Conservation (phyloP, 2,113 vertebrate species). For the Mormyrus lacerda region DNA sequence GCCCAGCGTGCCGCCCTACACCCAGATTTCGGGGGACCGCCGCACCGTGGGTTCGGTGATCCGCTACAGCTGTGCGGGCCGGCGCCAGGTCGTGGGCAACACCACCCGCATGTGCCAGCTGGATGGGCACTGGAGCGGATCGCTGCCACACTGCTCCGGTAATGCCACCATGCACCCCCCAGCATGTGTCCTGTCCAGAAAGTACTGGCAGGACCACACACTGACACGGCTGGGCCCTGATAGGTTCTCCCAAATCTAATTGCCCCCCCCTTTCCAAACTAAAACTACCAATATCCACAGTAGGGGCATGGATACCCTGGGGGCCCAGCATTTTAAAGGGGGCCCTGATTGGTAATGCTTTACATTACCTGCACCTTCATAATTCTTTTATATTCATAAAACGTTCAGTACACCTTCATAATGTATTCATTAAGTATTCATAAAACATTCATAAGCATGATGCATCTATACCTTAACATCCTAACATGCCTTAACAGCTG, state of each 20-base stretch:
- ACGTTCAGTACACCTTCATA: no score
- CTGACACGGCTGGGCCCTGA: not conserved
- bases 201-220: not conserved
- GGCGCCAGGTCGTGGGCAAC: slow-evolving; percentile 76
- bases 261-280: not conserved
- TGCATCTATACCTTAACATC: no score
- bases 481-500: no score
- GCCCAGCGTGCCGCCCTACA: slow-evolving; percentile 78
- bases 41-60: slow-evolving; percentile 82
- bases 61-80: slow-evolving; percentile 80
- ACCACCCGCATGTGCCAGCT: slow-evolving; percentile 86
- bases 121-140: slow-evolving; percentile 90
- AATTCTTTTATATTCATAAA: no score
- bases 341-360: not conserved
- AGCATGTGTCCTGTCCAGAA: not conserved
- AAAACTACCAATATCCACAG: not conserved
- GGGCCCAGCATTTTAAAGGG: not conserved
- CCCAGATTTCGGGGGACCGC: slow-evolving; percentile 80
- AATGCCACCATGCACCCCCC: slow-evolving; percentile 24
- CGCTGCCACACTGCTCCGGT: slow-evolving; percentile 94
- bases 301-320: not conserved
- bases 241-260: not conserved
- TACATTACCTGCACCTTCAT: no score
- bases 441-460: no score
- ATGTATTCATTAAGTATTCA: no score